Percentiles rank a stretch among this genome's conserved stretches.
Conservation (phyloP, 2,113 vertebrate genomes). For the Bubo scandiacus region DNA sequence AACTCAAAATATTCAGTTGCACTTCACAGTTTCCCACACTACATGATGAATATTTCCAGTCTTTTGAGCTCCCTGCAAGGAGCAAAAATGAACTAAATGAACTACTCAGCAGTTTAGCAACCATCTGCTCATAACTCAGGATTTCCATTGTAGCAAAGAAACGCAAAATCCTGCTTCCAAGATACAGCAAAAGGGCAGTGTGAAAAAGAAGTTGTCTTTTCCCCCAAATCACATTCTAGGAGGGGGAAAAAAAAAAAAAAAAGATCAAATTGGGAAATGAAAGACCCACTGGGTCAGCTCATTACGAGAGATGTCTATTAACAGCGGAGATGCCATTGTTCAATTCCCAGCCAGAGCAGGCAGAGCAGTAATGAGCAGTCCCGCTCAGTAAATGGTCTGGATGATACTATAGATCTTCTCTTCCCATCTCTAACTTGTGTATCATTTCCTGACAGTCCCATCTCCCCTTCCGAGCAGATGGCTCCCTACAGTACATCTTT, state of each 20-base stretch:
- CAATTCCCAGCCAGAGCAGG: neutral
- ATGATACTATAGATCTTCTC: neutral
- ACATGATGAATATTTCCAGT: neutral
- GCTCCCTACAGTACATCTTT: slow-evolving; percentile 7
- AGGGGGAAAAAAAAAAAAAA: too few relatives aligned
- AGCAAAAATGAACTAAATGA: neutral
- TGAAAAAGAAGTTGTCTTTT: neutral
- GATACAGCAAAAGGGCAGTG: neutral
- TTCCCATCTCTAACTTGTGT: neutral
- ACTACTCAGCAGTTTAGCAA: neutral
- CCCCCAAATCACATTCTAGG: neutral
- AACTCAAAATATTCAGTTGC: neutral
- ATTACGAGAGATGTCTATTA: neutral
- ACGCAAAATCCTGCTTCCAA: neutral
- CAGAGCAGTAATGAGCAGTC: neutral
- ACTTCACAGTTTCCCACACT: neutral
- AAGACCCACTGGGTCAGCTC: neutral
- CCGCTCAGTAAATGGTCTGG: neutral
- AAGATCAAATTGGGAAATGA: neutral
- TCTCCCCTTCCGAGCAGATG: slow-evolving; percentile 21
- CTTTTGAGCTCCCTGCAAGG: neutral
- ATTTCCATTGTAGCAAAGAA: accelerated
- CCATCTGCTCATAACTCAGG: neutral
- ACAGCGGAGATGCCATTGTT: accelerated
- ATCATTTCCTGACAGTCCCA: neutral